A percentile compares a stretch with the other conserved stretches of the same genome.
Conservation (phyloP, 1,140 invertebrate genomes). For the Propsilocerus akamusi region DNA sequence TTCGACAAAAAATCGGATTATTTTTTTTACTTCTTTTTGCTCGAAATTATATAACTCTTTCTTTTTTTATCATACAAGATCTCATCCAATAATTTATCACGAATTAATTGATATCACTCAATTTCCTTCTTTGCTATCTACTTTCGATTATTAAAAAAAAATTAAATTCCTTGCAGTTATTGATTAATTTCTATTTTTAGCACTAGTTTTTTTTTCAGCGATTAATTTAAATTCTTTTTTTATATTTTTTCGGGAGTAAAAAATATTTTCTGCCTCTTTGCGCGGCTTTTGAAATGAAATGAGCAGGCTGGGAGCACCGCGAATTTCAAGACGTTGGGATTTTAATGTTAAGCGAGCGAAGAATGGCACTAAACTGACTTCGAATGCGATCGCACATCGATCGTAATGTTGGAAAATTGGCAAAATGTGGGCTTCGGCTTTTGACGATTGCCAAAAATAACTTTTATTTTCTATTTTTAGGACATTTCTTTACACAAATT, state of each 20-base stretch:
- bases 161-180: too few relatives aligned
- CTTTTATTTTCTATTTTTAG: not conserved
- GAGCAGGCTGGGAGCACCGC: not conserved
- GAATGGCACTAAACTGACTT: slow-evolving; percentile 3
- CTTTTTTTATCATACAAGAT: too few relatives aligned
- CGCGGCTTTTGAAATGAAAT: not conserved
- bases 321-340: slow-evolving; percentile 2
- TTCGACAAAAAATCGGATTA: too few relatives aligned
- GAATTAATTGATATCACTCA: too few relatives aligned
- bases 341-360: slow-evolving; percentile 3
- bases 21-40: too few relatives aligned
- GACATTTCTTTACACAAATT: not conserved
- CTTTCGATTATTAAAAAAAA: too few relatives aligned
- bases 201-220: too few relatives aligned
- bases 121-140: too few relatives aligned
- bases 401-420: not conserved
- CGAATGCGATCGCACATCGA: not conserved
- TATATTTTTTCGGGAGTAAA: not conserved
- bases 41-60: too few relatives aligned
- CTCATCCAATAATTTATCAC: too few relatives aligned
- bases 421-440: not conserved
- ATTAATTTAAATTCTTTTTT: too few relatives aligned
- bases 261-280: slow-evolving; percentile 1
- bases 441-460: slow-evolving; percentile 1
- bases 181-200: too few relatives aligned